Evolutionary conservation across 2,888 invertebrate genomes (phyloP), one percentile per base, ranked within the genome.

Genomic region (Apotomis turbidana): DNA sequence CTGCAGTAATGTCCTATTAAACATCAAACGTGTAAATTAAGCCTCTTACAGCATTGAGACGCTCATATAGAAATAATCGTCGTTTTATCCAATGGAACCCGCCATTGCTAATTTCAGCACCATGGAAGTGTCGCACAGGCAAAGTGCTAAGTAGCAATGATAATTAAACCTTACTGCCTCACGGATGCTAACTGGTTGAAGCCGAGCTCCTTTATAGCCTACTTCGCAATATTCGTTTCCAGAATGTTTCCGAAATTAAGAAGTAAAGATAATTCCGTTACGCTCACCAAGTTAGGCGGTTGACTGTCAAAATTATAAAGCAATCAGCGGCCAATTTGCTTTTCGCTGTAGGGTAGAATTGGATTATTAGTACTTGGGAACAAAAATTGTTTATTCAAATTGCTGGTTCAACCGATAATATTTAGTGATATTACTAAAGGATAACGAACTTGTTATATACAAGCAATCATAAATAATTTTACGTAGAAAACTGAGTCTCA

Each of bases 121-220:
- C 71, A 78, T 66, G 77, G 72, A 78, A 80, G 80, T 81, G 81
- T 83, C 81, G 76, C 75, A 71, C 55, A 62, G 74, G 75, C 76
- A 79, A 80, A 83, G 80, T 81, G 78, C 83, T 83, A 87, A 87
- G 85, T 84, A 86, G 87, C 87, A 87, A 90, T 89, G 83, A 90
- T 88, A 91, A 92, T 93, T 90, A 92, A 88, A 84, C 83, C 79
- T 82, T 89, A 93, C 86, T 87, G 85, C 80, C 85, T 86, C 80
- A 82, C 86, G 88, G 85, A 90, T 89, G 90, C 83, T 84, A 91
- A 90, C 87, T 87, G 90, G 90, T 89, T 87, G 79, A 84, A 80
- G 61, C 80, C 77, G 79, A 88, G 85, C 84, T 83, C 85, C 83
- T 85, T 90, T 87, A 89, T 87, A 85, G 87, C 89, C 88, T 90